Evolutionary conservation across 2,797 vertebrate genomes (phyloP), one percentile per base, ranked within the genome.

Genomic region (Parauchenoglanis ngamensis): DNA sequence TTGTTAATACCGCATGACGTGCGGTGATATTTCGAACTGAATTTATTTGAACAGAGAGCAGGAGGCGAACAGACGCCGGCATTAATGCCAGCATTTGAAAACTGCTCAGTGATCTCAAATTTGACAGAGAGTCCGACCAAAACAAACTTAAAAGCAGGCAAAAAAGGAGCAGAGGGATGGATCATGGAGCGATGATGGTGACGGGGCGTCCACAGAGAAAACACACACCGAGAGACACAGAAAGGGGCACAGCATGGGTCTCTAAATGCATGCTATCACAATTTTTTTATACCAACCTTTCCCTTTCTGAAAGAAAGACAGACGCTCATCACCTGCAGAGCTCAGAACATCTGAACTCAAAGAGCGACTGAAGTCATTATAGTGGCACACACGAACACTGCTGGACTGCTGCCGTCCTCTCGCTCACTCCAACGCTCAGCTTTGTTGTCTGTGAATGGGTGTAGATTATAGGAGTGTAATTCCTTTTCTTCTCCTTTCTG

Each of bases 401-500:
- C 63, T 54, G 25, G 54, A 87, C 77, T 44, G 73, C 67, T 13
- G 13, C 44, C 52, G 63, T 87, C 28, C 77, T 79, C 52, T 40
- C 72, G 8, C 40, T 54, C 87, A 52, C 75, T 19, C 70, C 31
- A 17, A 25, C 25, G n/a, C 57, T 21, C 3, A 56, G 25, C 76
- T 87, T 82, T 87, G 85, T 84, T 86, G 81, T 84, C 79, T 46
- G 49, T 81, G 67, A 80, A 85, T 52, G 40, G 46, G 65, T 57
- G 85, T 77, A 88, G 88, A 89, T 89, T 87, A 89, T 57, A 89
- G 67, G 88, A 49, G 21, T 78, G 61, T 70, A 86, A 84, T 86
- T 88, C 61, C 57, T 86, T 86, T 86, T 85, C 86, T 72, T 86
- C 84, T 88, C 44, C 21, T 85, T 65, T 89, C 72, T 79, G 63